Evolutionary conservation across 2,113 vertebrate genomes (phyloP), one percentile per base, ranked within the genome.

Genomic region (Scopus umbretta): DNA sequence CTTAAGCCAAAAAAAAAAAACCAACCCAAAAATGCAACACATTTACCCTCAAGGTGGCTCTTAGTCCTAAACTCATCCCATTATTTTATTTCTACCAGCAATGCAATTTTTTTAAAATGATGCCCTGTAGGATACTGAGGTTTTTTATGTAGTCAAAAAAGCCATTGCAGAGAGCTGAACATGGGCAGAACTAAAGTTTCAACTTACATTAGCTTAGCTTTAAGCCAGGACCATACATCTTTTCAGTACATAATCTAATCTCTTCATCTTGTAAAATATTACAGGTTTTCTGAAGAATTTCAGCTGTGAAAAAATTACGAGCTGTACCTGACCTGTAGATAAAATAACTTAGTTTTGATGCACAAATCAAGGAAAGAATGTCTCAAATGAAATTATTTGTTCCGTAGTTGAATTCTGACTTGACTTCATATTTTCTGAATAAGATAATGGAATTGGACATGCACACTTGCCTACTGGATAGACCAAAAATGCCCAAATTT

Each of bases 21-120:
- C 42, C 53, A 30, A 32, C 14, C 43, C 15, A 85, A 47, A 94
- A 79, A 52, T 7, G 29, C 66, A 87, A 36, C n/a, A 9, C 79
- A 82, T 94, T 95, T 95, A 68, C 88, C 91, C 94, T 94, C 92
- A 58, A 87, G 95, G 75, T 86, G 78, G 80, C 75, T 96, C 56
- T 92, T 92, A 88, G 86, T 84, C 73, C 80, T 86, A 71, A 94
- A 91, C 65, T 84, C 90, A 89, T 91, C 80, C 75, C 76, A 40
- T 90, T 81, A 91, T 87, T 95, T 93, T 87, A 87, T 87, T 84
- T 89, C 89, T 80, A 61, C 27, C 40, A 73, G 88, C 59, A 81
- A 87, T 65, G 72, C 32, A n/a, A 5, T 72, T 86, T 82, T 88
- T 90, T 82, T 13, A 0, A 43, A 62, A 70, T 43, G 3, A 36